Conservation (phyloP, 2,113 vertebrate species). For the Natator depressus region DNA sequence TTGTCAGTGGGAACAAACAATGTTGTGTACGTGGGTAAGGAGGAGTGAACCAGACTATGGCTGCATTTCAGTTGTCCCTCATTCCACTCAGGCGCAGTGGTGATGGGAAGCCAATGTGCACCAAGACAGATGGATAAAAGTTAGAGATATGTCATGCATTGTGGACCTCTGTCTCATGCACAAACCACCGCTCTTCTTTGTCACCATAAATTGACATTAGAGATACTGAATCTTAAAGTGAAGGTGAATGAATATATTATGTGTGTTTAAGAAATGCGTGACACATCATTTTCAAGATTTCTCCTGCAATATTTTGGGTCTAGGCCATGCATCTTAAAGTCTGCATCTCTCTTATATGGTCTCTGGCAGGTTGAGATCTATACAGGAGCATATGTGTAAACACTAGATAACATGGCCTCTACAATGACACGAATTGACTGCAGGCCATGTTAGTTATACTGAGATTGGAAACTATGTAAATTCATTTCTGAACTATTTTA, state of each 20-base stretch:
- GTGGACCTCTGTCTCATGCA: background rate
- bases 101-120: background rate
- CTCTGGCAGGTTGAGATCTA: background rate
- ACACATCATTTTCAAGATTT: background rate
- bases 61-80: background rate
- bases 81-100: background rate
- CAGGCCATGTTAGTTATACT: background rate
- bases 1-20: background rate
- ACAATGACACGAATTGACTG: background rate
- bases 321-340: background rate
- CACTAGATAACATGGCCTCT: background rate
- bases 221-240: background rate
- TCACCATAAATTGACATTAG: background rate
- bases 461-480: background rate
- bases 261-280: background rate
- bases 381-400: background rate
- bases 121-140: background rate
- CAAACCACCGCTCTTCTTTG: background rate
- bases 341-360: background rate
- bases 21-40: background rate
- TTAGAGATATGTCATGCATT: background rate
- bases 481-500: background rate
- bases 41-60: background rate
- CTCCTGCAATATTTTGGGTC: background rate
- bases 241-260: background rate